Evolutionary conservation across 64 coral and sea anemone species (phyloP).

Genomic region (Pocillopora verrucosa): DNA sequence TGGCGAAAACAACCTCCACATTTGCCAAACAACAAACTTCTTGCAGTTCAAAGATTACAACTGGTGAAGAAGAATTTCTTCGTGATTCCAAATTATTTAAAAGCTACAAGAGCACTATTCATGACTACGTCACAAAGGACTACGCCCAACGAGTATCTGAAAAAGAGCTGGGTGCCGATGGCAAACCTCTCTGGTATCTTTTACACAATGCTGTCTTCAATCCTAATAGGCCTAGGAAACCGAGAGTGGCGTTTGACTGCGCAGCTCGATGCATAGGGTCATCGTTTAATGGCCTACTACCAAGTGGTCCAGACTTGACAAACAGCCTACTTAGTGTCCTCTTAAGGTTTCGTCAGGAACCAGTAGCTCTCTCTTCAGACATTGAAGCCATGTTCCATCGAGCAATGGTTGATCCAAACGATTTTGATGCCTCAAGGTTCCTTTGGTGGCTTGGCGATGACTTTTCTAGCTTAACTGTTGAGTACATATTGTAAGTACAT

Average conservation of each 20-base stretch:
- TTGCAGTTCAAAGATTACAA: constrained; percentile 32
- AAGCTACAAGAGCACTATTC: constrained; percentile 30
- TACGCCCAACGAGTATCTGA: constrained; percentile 40
- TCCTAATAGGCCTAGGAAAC: background rate
- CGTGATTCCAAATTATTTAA: constrained; percentile 23
- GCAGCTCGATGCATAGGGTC: background rate
- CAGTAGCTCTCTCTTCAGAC: background rate
- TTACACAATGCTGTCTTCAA: background rate
- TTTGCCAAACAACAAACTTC: constrained; percentile 39
- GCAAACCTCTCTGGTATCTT: background rate
- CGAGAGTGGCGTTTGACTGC: background rate
- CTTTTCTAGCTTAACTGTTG: background rate
- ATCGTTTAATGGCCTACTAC: background rate
- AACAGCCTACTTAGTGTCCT: background rate
- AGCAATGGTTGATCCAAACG: background rate
- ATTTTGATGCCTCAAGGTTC: background rate
- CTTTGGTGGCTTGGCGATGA: background rate
- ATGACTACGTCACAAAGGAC: constrained; percentile 37
- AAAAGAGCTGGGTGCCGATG: background rate
- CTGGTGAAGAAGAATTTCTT: constrained; percentile 44
- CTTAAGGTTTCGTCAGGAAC: background rate
- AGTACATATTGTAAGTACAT: background rate
- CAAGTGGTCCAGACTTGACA: background rate
- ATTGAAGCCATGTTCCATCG: constrained; percentile 3
- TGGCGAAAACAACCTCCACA: constrained; percentile 35